These are phyloP conservation scores for Sceloporus tristichus DNA, from an alignment of 2,113 vertebrate species.

Conservation along the genomic window DNA sequence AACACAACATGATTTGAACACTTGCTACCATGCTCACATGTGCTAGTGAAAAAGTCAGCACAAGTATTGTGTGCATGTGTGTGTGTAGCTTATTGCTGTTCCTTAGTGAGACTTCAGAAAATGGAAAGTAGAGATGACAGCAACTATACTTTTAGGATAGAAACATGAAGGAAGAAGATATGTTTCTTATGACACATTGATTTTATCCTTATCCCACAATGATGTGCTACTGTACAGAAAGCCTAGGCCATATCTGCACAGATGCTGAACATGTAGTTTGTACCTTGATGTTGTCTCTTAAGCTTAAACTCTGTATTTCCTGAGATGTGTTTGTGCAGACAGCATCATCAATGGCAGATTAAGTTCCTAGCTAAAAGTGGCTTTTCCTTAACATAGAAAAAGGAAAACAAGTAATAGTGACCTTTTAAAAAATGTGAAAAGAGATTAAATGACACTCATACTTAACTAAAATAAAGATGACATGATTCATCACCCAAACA, in stretches of 20 bases:
- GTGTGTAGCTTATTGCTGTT: background rate
- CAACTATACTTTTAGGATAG: background rate
- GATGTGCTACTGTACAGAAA: background rate
- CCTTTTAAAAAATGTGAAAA: background rate
- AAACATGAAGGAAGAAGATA: background rate
- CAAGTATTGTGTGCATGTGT: background rate
- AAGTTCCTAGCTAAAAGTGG: background rate
- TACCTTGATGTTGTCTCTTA: background rate
- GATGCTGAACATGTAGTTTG: background rate
- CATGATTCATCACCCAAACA: background rate
- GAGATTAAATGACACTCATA: background rate
- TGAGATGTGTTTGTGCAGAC: background rate
- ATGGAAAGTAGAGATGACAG: background rate
- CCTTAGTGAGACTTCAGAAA: background rate
- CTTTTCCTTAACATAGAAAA: background rate
- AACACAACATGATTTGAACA: background rate
- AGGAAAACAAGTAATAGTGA: background rate
- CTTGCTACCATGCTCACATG: background rate
- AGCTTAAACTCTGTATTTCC: background rate
- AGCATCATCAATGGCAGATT: background rate
- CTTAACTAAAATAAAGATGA: background rate
- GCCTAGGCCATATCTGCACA: background rate
- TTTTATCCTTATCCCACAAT: background rate
- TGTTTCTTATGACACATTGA: background rate
- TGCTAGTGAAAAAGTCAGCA: background rate